Evolutionary conservation across 2,113 vertebrate genomes (phyloP), one percentile per base, ranked within the genome.

Genomic region (Microtus pennsylvanicus): DNA sequence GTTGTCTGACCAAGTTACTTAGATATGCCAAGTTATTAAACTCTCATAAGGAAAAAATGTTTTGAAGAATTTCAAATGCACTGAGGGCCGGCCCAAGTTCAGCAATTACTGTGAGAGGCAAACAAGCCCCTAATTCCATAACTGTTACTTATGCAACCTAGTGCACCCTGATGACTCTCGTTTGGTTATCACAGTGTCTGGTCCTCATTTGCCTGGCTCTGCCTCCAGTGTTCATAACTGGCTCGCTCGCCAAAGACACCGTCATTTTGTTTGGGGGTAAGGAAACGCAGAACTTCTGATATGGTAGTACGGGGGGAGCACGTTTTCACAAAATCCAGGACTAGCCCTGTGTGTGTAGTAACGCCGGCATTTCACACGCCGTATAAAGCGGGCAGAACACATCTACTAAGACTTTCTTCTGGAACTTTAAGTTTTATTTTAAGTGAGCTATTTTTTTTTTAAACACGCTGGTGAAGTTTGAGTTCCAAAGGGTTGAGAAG

Each of bases 391-490:
- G 12, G 35, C 50, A 65, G 77, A 93, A 35, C n/a, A 12, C 11
- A 4, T 52, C 63, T 80, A 85, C 17, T 50, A 92, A 85, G 92
- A 45, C 0, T 87, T 90, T 61, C 10, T 55, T 91, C 35, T 65
- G 87, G 92, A 92, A 90, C 28, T 67, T 45, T 67, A 76, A 38
- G 52, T 76, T 95, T 93, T 75, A 75, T 76, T 96, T 93, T 78
- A 70, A 72, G 65, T 47, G 17, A 87, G 47, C 26, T 58, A 13
- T 63, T 85, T 93, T 94, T 95, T 65, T 52, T 52, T 52, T 94
- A 58, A 92, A 94, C 52, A 1, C 50, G 80, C 38, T 72, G 45
- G 74, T 72, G 13, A 28, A 58, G 81, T 42, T 63, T 88, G 63
- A 69, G 2, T 83, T 87, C 30, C 58, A 80, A 38, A 83, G 28